phyloP scores from a whole-genome alignment of 30 jellyfish, hydroid and myxozoan genomes.

The Hydra vulgaris region DNA sequence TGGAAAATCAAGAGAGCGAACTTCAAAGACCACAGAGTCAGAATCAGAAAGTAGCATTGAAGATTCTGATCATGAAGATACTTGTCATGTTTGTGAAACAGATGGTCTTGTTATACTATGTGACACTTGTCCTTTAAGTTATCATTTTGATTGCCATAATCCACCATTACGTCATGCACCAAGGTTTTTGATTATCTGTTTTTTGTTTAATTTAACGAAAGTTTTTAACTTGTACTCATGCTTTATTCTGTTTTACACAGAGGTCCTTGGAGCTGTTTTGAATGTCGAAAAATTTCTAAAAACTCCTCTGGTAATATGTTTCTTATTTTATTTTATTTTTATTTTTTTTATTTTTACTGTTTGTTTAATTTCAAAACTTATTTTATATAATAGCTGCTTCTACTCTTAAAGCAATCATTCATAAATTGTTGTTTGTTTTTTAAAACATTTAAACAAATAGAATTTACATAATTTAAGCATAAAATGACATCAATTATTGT shows the following conservation, averaged over 20 bases:
- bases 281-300: slow-evolving; percentile 44
- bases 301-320: background rate
- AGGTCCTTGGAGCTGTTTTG: slow-evolving; percentile 91
- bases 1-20: background rate
- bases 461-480: too few species aligned
- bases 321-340: background rate
- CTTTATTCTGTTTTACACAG: too few species aligned
- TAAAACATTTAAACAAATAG: too few species aligned
- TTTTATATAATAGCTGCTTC: too few species aligned
- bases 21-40: background rate
- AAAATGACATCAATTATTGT: too few species aligned
- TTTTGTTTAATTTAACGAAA: background rate
- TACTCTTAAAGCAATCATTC: too few species aligned
- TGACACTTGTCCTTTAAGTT: slow-evolving; percentile 86
- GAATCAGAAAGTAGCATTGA: background rate
- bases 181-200: slow-evolving; percentile 28
- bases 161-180: slow-evolving; percentile 87
- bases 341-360: background rate
- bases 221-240: background rate
- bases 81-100: slow-evolving; percentile 86
- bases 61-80: slow-evolving; percentile 70
- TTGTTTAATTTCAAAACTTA: background rate
- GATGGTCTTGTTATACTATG: slow-evolving; percentile 77
- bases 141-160: slow-evolving; percentile 81
- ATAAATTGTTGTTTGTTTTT: too few species aligned